Percentiles rank a stretch among this genome's conserved stretches.
These are phyloP conservation scores for Bubo bubo DNA, from an alignment of 2,113 vertebrate genomes.

Conservation along the genomic window DNA sequence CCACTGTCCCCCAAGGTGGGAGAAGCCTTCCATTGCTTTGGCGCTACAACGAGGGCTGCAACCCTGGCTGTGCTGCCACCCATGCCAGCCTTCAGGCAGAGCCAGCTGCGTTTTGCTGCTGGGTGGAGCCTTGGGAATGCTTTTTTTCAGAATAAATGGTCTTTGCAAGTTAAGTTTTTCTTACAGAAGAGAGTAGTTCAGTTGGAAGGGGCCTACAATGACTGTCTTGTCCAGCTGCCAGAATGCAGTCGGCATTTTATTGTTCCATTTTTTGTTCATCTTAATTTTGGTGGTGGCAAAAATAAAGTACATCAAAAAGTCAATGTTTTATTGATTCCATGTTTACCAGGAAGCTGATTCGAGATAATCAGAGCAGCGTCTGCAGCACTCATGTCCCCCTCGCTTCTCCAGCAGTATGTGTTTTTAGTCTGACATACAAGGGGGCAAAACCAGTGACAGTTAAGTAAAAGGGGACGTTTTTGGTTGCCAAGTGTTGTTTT, in stretches of 20 bases:
- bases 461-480: neutral
- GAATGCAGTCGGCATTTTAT: accelerated
- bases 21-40: neutral
- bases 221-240: accelerated
- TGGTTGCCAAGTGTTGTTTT: neutral
- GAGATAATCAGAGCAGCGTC: neutral
- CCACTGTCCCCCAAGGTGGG: accelerated
- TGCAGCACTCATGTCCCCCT: neutral
- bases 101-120: accelerated
- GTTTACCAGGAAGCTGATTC: neutral
- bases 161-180: neutral
- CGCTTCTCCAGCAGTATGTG: accelerated
- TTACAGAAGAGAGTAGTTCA: neutral
- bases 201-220: neutral
- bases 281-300: neutral
- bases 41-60: neutral
- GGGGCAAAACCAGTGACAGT: neutral
- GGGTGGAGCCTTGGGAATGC: neutral
- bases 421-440: accelerated
- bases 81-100: accelerated
- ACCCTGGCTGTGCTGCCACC: neutral
- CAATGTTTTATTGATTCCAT: neutral
- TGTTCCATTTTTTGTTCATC: neutral
- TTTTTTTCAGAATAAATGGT: neutral
- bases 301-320: neutral